A percentile compares a stretch with the other conserved stretches of the same genome.
phyloP scores from a whole-genome alignment of 2,113 vertebrate genomes.

The Ammodytes dubius region DNA sequence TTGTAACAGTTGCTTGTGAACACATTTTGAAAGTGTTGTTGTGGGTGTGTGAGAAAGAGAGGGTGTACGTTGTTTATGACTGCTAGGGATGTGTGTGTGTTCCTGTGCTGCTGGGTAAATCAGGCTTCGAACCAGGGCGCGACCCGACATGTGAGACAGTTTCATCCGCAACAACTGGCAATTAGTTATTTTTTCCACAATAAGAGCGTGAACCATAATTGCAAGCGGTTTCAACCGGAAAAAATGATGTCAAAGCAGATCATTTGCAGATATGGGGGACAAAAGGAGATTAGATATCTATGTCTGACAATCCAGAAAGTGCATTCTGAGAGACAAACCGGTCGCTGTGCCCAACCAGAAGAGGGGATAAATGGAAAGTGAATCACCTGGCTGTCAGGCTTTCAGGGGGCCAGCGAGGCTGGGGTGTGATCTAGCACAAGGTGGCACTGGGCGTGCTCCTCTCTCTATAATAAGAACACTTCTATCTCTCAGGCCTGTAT shows the following conservation, averaged over 20 bases:
- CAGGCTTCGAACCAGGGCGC: constrained; percentile 43
- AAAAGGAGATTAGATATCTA: constrained; percentile 46
- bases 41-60: background rate
- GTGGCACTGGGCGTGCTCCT: constrained; percentile 24
- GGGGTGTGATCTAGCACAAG: constrained; percentile 16
- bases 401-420: background rate
- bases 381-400: constrained; percentile 32
- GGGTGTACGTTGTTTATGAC: constrained; percentile 37
- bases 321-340: constrained; percentile 41
- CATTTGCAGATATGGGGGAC: constrained; percentile 34
- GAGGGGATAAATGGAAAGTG: constrained; percentile 22
- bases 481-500: constrained; percentile 55
- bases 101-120: constrained; percentile 48
- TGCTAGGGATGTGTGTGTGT: constrained; percentile 45
- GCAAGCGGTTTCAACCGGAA: constrained; percentile 62
- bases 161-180: constrained; percentile 66
- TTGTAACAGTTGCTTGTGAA: constrained; percentile 59
- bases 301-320: constrained; percentile 21
- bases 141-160: constrained; percentile 57
- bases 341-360: constrained; percentile 14
- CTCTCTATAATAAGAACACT: constrained; percentile 31
- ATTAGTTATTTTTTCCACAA: constrained; percentile 69
- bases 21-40: constrained; percentile 25
- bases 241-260: constrained; percentile 53
- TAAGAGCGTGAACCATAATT: constrained; percentile 73